A percentile compares a stretch with the other conserved stretches of the same genome.
Conservation (phyloP, 1,140 invertebrate genomes). For the Drosophila truncata region DNA sequence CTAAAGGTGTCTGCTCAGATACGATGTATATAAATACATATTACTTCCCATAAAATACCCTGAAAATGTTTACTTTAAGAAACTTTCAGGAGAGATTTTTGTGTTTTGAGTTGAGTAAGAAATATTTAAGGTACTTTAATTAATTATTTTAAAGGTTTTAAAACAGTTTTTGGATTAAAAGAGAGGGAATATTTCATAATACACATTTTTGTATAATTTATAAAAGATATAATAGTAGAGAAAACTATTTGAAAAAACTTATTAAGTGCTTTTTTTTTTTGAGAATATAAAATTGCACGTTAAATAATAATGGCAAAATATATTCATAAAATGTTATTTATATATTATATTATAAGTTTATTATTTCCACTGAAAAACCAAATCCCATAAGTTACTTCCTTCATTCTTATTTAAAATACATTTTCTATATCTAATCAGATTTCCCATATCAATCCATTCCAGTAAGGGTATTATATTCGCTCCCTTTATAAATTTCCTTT, state of each 20-base stretch:
- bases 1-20: constrained; percentile 45
- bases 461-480: constrained; percentile 39
- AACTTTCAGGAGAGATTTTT: too few species aligned
- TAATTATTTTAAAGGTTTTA: background rate
- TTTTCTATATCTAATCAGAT: background rate
- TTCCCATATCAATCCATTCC: background rate
- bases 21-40: background rate
- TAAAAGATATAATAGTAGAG: too few species aligned
- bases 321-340: too few species aligned
- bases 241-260: too few species aligned
- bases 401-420: background rate
- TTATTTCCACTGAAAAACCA: too few species aligned
- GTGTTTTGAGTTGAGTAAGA: background rate
- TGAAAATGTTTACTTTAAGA: background rate
- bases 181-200: too few species aligned
- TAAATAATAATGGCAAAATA: too few species aligned
- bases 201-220: too few species aligned
- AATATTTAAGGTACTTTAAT: background rate
- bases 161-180: too few species aligned
- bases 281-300: too few species aligned
- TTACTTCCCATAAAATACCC: constrained; percentile 3
- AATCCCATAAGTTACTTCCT: background rate
- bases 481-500: constrained; percentile 11
- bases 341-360: too few species aligned
- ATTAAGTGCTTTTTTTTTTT: too few species aligned